Base-by-base conservation (phyloP, 2,888 invertebrate species). In the Euspilapteryx auroguttella region DNA sequence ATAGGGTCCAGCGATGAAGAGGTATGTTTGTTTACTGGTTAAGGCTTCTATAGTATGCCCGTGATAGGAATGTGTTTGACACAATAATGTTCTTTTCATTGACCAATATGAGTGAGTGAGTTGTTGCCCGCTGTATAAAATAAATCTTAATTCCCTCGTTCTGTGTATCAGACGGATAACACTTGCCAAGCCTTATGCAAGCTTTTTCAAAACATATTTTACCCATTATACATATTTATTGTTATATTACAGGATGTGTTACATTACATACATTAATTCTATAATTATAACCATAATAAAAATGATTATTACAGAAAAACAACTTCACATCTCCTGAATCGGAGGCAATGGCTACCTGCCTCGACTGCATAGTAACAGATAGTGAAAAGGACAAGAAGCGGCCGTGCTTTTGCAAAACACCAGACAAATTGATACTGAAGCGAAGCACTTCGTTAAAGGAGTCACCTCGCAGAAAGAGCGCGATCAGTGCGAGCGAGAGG, bases 311-410 rank as follows among this genome's bases (percentile, higher is more conserved):
- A 32, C 43, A 73, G 71, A 69, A 69, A 55, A 66, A 64, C 32
- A 63, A 61, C 34, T 63, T 65, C 25, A 61, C 63, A 1, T 65
- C 73, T 4, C 71, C 71, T 0, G 71, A 73, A 41, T 54, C 61
- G 0, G 71, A 71, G 32, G 49, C 54, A 2, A 69, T 71, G 64
- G 65, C 65, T 1, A 56, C 58, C 0, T 73, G 71, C 28, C 39
- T 69, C 0, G 54, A 66, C 36, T 71, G 68, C 35, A 48, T 64
- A 10, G 38, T 39, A 15, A 42, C 61, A 2, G 28, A 26, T 6
- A 21, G 31, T 2, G 47, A 52, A 22, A 33, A 47, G 2, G 46
- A 48, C 4, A 55, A 52, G 31, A 54, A 55, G 29, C 47, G 55
- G 0, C 48, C 46, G 0, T 66, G 68, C 33, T 59, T 55, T 31